These are phyloP conservation scores for Mustela lutreola DNA, from an alignment of 2,113 vertebrate species.

Conservation along the genomic window DNA sequence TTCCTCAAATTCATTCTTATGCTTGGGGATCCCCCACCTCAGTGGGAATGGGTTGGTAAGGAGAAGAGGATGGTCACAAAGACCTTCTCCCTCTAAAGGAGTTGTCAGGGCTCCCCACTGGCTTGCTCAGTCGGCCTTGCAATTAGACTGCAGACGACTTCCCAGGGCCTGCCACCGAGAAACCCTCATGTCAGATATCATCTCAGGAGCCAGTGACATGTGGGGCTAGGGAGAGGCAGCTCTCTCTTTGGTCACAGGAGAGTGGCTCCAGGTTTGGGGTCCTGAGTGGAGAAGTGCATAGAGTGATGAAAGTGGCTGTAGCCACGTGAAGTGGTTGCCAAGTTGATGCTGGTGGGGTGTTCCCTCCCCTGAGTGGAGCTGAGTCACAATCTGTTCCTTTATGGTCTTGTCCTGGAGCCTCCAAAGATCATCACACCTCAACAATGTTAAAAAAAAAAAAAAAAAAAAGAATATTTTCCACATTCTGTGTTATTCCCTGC, in stretches of 20 bases:
- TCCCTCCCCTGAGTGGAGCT: neutral
- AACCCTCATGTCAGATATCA: neutral
- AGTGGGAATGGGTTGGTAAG: neutral
- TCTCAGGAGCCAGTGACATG: neutral
- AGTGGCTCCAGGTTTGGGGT: neutral
- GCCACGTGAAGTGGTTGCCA: neutral
- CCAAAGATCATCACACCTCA: neutral
- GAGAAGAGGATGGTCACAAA: neutral
- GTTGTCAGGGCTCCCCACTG: too few relatives aligned
- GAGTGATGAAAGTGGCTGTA: neutral
- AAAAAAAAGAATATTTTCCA: neutral
- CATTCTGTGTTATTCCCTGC: neutral
- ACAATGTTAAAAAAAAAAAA: neutral
- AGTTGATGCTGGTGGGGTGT: accelerated
- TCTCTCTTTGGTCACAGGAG: neutral
- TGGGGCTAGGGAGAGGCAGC: too few relatives aligned
- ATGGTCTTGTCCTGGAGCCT: neutral
- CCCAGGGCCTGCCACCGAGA: neutral
- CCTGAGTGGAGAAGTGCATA: accelerated
- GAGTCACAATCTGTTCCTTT: neutral
- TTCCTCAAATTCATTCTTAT: neutral
- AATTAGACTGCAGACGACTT: neutral
- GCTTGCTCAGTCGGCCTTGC: neutral
- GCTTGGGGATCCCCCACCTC: neutral
- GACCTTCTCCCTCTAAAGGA: neutral